Evolutionary conservation across 2,888 invertebrate genomes (phyloP).

Genomic region (Euspilapteryx auroguttella): DNA sequence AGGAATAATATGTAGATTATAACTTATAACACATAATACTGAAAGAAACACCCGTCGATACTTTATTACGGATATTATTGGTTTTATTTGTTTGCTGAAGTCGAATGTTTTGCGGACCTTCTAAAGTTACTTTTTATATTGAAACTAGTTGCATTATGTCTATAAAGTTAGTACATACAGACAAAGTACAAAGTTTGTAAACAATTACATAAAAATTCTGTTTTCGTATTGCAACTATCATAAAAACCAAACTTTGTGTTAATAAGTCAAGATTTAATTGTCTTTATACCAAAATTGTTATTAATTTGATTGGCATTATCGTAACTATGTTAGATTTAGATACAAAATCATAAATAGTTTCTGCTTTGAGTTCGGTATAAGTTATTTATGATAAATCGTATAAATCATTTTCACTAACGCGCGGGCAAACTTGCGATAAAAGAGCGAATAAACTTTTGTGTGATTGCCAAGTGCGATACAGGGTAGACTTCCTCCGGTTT

Average conservation of each 20-base stretch:
- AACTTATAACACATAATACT: constrained; percentile 45
- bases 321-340: no score
- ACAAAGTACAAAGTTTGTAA: no score
- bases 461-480: constrained; percentile 46
- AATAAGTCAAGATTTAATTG: no score
- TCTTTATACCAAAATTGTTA: no score
- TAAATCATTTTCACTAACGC: constrained; percentile 56
- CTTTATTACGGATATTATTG: constrained; percentile 24
- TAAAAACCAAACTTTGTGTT: no score
- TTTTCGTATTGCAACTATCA: no score
- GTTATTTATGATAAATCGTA: constrained; percentile 57
- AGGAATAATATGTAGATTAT: constrained; percentile 61
- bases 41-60: constrained; percentile 20
- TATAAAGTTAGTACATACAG: no score
- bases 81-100: constrained; percentile 12
- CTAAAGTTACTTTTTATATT: not conserved
- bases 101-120: not conserved
- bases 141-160: no score
- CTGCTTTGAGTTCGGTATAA: constrained; percentile 39
- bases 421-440: constrained; percentile 40
- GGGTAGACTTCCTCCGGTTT: no score
- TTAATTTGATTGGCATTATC: no score
- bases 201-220: no score
- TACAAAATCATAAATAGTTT: constrained; percentile 17
- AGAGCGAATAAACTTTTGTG: constrained; percentile 53